These are phyloP conservation scores for Trachythela sp. DNA, from an alignment of 64 coral and sea anemone species.

Conservation along the genomic window DNA sequence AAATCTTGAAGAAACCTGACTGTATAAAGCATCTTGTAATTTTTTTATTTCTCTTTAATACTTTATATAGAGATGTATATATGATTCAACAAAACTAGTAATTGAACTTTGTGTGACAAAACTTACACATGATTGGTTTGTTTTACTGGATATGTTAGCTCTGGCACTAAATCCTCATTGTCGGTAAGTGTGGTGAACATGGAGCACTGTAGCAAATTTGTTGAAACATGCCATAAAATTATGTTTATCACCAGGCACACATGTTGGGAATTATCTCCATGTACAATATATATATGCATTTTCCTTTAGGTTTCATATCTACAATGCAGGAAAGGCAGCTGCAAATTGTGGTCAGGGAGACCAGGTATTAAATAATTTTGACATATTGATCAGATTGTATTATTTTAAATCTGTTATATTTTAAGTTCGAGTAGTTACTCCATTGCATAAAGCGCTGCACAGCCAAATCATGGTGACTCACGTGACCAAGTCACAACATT, in stretches of 20 bases:
- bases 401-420: no score
- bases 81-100: slow-evolving; percentile 84
- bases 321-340: slow-evolving; percentile 87
- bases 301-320: slow-evolving; percentile 78
- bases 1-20: no score
- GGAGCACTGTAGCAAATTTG: background rate
- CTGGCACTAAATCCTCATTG: slow-evolving; percentile 87
- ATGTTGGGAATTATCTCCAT: background rate
- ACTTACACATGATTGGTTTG: slow-evolving; percentile 92
- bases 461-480: no score
- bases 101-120: slow-evolving; percentile 92
- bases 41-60: background rate
- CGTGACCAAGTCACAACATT: no score
- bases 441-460: no score
- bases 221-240: no score
- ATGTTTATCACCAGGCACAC: no score
- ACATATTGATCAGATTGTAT: background rate
- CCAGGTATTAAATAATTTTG: slow-evolving; percentile 7
- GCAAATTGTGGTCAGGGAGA: slow-evolving; percentile 64
- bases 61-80: slow-evolving; percentile 72
- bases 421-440: no score
- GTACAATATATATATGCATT: background rate
- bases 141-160: slow-evolving; percentile 83
- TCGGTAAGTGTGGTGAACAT: slow-evolving; percentile 40
- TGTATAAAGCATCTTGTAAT: background rate